phyloP scores from a whole-genome alignment of 2,888 invertebrate species.

The Acrocyrtus sp. region DNA sequence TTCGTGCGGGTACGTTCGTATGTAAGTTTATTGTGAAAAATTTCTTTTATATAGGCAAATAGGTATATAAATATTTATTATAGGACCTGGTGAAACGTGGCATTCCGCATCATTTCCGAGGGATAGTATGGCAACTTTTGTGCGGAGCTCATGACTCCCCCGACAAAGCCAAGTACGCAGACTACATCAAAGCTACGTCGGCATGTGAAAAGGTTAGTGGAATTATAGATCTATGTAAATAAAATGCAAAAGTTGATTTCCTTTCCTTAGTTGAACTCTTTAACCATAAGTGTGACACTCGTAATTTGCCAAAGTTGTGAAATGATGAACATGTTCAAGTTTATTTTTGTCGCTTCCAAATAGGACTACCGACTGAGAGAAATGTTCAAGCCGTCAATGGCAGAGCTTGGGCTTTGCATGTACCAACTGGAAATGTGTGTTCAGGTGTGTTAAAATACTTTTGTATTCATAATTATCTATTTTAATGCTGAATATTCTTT shows the following conservation, averaged over 20 bases:
- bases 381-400: constrained; percentile 99
- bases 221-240: too few species aligned
- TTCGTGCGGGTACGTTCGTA: constrained; percentile 76
- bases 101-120: constrained; percentile 96
- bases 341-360: constrained; percentile 25
- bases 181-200: constrained; percentile 95
- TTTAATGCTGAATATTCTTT: too few species aligned
- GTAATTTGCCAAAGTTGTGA: too few species aligned
- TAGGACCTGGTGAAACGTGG: constrained; percentile 93
- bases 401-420: constrained; percentile 98
- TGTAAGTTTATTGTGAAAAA: too few species aligned
- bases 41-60: too few species aligned
- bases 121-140: constrained; percentile 97
- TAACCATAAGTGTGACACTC: too few species aligned
- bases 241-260: too few species aligned
- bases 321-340: too few species aligned
- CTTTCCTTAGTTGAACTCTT: too few species aligned
- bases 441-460: constrained; percentile 69
- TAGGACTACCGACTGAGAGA: constrained; percentile 97
- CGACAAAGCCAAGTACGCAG: constrained; percentile 93
- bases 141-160: constrained; percentile 89
- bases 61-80: too few species aligned
- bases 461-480: too few species aligned
- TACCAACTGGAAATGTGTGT: constrained; percentile 97
- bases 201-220: constrained; percentile 92